Evolutionary conservation across 2,888 invertebrate species (phyloP).

Genomic region (Clivina fossor): DNA sequence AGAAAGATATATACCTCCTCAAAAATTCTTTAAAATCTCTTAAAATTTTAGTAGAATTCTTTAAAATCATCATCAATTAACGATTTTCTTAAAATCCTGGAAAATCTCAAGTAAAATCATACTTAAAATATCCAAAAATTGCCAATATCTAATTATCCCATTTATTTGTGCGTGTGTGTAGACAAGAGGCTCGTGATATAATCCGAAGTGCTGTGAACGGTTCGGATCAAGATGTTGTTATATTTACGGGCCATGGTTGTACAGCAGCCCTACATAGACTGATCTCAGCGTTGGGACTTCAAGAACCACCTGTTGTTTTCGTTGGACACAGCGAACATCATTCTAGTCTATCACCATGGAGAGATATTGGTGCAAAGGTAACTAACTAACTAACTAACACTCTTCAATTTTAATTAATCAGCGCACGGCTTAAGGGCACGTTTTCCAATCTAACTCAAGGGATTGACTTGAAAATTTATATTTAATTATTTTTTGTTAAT

Average conservation of each 20-base stretch:
- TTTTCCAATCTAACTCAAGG: too few relatives aligned
- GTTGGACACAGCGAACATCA: constrained; percentile 79
- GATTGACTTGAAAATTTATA: too few relatives aligned
- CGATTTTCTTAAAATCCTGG: too few relatives aligned
- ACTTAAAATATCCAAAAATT: constrained; percentile 7
- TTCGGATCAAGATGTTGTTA: constrained; percentile 75
- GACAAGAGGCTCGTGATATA: constrained; percentile 79
- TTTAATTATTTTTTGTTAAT: too few relatives aligned
- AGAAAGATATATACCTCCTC: too few relatives aligned
- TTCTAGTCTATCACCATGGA: constrained; percentile 79
- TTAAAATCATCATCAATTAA: too few relatives aligned
- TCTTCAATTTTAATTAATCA: too few relatives aligned
- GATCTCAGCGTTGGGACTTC: constrained; percentile 68
- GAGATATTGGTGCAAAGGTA: constrained; percentile 76
- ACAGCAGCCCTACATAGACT: constrained; percentile 77
- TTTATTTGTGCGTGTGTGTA: too few relatives aligned
- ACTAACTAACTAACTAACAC: constrained; percentile 40
- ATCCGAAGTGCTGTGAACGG: constrained; percentile 79
- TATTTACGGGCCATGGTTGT: constrained; percentile 73
- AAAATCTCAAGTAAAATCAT: too few relatives aligned
- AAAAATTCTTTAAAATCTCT: too few relatives aligned
- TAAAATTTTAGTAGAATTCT: too few relatives aligned
- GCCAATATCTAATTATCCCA: constrained; percentile 36
- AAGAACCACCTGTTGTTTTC: constrained; percentile 68
- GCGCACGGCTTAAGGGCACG: too few relatives aligned